Conservation (phyloP, 2,797 vertebrate genomes). For the Karalla daura region DNA sequence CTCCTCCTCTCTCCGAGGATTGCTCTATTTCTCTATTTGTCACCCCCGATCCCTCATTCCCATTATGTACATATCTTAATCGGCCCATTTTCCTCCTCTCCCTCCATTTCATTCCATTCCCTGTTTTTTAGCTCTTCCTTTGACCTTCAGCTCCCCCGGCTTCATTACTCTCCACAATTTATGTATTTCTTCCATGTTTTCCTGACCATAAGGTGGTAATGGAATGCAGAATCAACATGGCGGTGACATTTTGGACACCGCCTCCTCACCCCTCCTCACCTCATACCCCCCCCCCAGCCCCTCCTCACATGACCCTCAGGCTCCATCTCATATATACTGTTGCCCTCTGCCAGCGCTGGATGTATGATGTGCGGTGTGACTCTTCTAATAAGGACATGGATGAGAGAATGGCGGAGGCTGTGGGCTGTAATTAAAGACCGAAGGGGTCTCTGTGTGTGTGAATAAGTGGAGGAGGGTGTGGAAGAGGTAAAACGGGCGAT, state of each 20-base stretch:
- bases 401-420: slow-evolving; percentile 60
- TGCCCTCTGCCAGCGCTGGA: slow-evolving; percentile 48
- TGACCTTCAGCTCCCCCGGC: slow-evolving; percentile 69
- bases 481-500: slow-evolving; percentile 64
- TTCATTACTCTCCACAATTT: slow-evolving; percentile 55
- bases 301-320: no score
- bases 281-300: no score
- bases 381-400: slow-evolving; percentile 69
- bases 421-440: slow-evolving; percentile 78
- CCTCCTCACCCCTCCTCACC: no score
- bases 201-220: slow-evolving; percentile 52
- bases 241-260: slow-evolving; percentile 65
- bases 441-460: slow-evolving; percentile 65
- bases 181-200: slow-evolving; percentile 42
- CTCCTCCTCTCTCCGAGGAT: slow-evolving; percentile 57
- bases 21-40: slow-evolving; percentile 58
- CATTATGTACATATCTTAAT: slow-evolving; percentile 71
- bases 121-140: slow-evolving; percentile 16
- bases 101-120: slow-evolving; percentile 30
- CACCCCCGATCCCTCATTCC: slow-evolving; percentile 39
- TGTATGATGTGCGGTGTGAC: slow-evolving; percentile 61
- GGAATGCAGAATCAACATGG: slow-evolving; percentile 71
- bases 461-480: slow-evolving; percentile 61
- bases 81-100: slow-evolving; percentile 34
- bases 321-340: slow-evolving; percentile 38